Evolutionary conservation across 2,113 vertebrate genomes (phyloP), one percentile per base, ranked within the genome.

Genomic region (Sander vitreus): DNA sequence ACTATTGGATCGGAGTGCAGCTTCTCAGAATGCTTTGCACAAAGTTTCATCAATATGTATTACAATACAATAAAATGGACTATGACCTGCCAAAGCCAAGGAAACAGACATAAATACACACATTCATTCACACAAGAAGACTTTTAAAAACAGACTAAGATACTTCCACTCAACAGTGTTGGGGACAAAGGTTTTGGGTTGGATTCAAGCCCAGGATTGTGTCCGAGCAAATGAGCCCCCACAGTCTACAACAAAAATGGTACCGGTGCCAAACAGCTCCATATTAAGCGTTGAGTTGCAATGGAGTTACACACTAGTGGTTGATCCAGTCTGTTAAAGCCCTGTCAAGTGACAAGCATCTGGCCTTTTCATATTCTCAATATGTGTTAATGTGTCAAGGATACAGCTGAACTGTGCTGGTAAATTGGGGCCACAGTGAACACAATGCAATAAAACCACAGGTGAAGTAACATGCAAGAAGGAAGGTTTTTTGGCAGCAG

Each of bases 311-410:
- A 75, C 25, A 33, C 21, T 16, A 19, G 43, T 57, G 57, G 63
- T 21, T 43, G 23, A 45, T 58, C 11, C n/a, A 53, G 43, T 75
- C 33, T 54, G 54, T 63, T 59, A 50, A 62, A 39, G 19, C 3
- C 57, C 11, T 0, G 12, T 23, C 63, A 62, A 75, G 14, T 81
- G 58, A 81, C 48, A 71, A 53, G 33, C 36, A 65, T 33, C 63
- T 65, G 62, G 48, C 11, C 51, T 43, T 63, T 57, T 80, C 51
- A 50, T 13, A 45, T 25, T 53, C 69, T 80, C 21, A 50, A 62
- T 27, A 14, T 53, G 62, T 73, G 70, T 76, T 79, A 54, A 85
- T 74, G 1, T 71, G 63, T 71, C 47, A 65, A 3, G 67, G 45
- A 39, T 74, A 50, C 72, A 36, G 58, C 80, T 21, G 70, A 15